These are phyloP conservation scores for Oncorhynchus mykiss DNA, from an alignment of 2,113 vertebrate genomes.

Conservation along the genomic window DNA sequence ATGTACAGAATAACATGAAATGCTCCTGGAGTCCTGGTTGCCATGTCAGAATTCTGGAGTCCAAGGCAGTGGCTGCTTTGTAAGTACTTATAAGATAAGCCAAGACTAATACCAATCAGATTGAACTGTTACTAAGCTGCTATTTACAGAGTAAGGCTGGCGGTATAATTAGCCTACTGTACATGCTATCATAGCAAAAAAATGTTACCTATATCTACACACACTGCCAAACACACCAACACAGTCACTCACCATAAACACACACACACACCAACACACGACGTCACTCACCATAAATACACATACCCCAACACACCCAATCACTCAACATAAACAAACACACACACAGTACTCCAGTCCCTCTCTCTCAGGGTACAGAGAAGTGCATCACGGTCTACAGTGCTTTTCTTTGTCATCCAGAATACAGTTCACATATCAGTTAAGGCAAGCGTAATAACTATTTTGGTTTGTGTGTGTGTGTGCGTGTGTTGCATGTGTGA, in stretches of 20 bases:
- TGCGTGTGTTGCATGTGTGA: neutral
- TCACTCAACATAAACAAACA: constrained; percentile 16
- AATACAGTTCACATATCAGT: constrained; percentile 57
- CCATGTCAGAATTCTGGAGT: constrained; percentile 4
- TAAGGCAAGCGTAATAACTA: constrained; percentile 52
- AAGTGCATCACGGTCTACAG: constrained; percentile 67
- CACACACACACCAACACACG: neutral
- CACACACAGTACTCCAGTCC: constrained; percentile 42
- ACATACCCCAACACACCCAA: neutral
- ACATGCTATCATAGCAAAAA: neutral
- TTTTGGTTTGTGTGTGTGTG: neutral
- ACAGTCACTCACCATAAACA: neutral
- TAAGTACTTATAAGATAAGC: neutral
- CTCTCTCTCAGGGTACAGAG: constrained; percentile 41
- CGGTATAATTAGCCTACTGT: neutral
- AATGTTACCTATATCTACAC: neutral
- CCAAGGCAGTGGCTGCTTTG: constrained; percentile 18
- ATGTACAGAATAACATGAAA: no score
- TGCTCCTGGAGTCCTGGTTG: no score
- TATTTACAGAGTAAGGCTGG: constrained; percentile 50
- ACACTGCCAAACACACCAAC: neutral
- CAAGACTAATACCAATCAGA: neutral
- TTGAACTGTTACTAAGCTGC: constrained; percentile 29
- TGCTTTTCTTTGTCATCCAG: constrained; percentile 72
- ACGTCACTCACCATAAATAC: neutral